Evolutionary conservation across 1,140 invertebrate genomes (phyloP).

Genomic region (Drosophila virilis): DNA sequence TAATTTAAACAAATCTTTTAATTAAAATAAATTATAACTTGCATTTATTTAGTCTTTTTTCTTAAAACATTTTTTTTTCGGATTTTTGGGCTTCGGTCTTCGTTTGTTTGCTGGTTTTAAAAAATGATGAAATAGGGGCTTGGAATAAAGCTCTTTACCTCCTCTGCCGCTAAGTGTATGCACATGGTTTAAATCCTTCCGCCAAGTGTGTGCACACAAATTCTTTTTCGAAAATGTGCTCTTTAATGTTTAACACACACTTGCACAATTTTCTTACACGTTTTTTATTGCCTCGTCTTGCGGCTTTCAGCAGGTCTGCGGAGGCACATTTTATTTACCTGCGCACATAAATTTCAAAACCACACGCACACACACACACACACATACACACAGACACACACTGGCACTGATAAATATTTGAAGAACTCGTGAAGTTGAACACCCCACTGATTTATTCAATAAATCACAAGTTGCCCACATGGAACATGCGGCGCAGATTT

Average conservation of each 20-base stretch:
- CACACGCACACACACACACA: slow-evolving; percentile 31
- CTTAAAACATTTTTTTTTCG: too few relatives aligned
- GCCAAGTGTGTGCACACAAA: slow-evolving; percentile 23
- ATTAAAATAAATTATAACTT: too few relatives aligned
- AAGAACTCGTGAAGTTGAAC: slow-evolving; percentile 51
- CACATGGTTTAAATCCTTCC: slow-evolving; percentile 28
- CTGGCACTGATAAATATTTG: slow-evolving; percentile 69
- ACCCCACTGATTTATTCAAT: slow-evolving; percentile 75
- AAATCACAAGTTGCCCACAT: slow-evolving; percentile 65
- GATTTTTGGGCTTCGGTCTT: not conserved
- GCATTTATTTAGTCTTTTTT: too few relatives aligned
- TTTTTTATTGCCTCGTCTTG: slow-evolving; percentile 75
- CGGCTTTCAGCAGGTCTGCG: slow-evolving; percentile 61
- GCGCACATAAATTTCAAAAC: slow-evolving; percentile 73
- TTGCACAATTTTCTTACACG: slow-evolving; percentile 28
- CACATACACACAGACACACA: slow-evolving; percentile 17
- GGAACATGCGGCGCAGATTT: slow-evolving; percentile 56
- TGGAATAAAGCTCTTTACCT: too few relatives aligned
- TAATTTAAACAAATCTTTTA: too few relatives aligned
- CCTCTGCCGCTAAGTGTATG: not conserved
- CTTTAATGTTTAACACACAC: slow-evolving; percentile 63
- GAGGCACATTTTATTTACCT: slow-evolving; percentile 70
- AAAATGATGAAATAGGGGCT: too few relatives aligned
- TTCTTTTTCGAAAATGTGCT: slow-evolving; percentile 28
- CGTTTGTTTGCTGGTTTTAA: too few relatives aligned